Base-by-base conservation (phyloP, 2,797 vertebrate species). In the Malurus splendens region DNA sequence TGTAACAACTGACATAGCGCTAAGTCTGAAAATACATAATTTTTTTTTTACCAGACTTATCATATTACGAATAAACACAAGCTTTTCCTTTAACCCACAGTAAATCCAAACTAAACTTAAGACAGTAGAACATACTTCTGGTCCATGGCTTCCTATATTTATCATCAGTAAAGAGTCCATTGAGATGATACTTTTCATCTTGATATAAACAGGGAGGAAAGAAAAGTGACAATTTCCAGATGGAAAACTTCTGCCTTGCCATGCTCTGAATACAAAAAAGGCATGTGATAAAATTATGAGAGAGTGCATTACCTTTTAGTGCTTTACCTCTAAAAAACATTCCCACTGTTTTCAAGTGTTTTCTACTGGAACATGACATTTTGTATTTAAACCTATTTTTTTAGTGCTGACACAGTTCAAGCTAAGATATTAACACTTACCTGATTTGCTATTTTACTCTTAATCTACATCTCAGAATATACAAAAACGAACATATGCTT, bases 141-240 rank as follows among this genome's bases (percentile, higher is more conserved):
- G 77, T 97, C 97, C 97, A 97, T 14, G 97, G 97, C 57, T 79
- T 97, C 76, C 97, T 97, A 57, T 96, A 97, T 33, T 93, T 92
- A 72, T 97, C 86, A 93, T 96, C 94, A 87, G 52, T 75, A 89
- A 96, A 94, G 45, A 92, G 65, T 89, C 93, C 92, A 78, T 44
- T 74, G 77, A 96, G 93, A 88, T 85, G 94, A 81, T 95, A 93
- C 33, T 96, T 96, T 84, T 93, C 93, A 82, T 96, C 83, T 84
- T 97, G 93, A 83, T 90, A 76, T 70, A 97, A 95, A 94, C 86
- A 96, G 62, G 95, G 87, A 94, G 97, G 97, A 54, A 96, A 86
- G 74, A 59, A 96, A 92, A 97, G 92, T 19, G 96, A 95, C 68
- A 97, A 96, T 86, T 93, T 94, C 92, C 96, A 84, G 82, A 95